phyloP scores from a whole-genome alignment of 2,113 vertebrate species.

The Chaetodon trifascialis region DNA sequence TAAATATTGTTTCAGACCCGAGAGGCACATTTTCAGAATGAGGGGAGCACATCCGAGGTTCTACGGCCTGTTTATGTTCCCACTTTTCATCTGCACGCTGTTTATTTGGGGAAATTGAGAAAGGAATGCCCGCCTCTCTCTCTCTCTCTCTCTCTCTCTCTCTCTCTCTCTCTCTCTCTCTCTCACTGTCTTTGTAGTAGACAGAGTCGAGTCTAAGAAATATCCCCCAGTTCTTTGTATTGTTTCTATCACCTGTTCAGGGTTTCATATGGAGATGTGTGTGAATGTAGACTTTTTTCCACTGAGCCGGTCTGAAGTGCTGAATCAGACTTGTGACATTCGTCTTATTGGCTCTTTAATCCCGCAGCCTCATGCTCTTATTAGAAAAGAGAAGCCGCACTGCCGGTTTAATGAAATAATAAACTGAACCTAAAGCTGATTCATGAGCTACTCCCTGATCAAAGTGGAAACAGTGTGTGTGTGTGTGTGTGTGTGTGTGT shows the following conservation, averaged over 20 bases:
- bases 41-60: constrained; percentile 78
- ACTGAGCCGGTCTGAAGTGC: constrained; percentile 28
- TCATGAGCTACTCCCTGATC: constrained; percentile 70
- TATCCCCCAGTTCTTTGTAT: constrained; percentile 24
- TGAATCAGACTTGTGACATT: constrained; percentile 52
- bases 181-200: constrained; percentile 50
- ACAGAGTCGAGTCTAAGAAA: constrained; percentile 53
- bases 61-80: constrained; percentile 78
- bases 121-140: constrained; percentile 73
- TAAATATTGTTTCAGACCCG: constrained; percentile 83
- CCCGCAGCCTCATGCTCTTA: constrained; percentile 49
- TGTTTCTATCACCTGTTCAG: constrained; percentile 68
- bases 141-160: constrained; percentile 28
- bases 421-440: constrained; percentile 73
- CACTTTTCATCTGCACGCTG: constrained; percentile 80
- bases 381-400: constrained; percentile 63
- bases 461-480: constrained; percentile 50
- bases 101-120: constrained; percentile 83
- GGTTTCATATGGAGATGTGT: constrained; percentile 36
- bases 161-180: constrained; percentile 53
- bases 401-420: constrained; percentile 65
- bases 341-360: constrained; percentile 52
- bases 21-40: constrained; percentile 75
- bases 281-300: constrained; percentile 25
- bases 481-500: constrained; percentile 29